Base-by-base conservation (phyloP, 2,113 vertebrate species). In the Ailuropoda melanoleuca region DNA sequence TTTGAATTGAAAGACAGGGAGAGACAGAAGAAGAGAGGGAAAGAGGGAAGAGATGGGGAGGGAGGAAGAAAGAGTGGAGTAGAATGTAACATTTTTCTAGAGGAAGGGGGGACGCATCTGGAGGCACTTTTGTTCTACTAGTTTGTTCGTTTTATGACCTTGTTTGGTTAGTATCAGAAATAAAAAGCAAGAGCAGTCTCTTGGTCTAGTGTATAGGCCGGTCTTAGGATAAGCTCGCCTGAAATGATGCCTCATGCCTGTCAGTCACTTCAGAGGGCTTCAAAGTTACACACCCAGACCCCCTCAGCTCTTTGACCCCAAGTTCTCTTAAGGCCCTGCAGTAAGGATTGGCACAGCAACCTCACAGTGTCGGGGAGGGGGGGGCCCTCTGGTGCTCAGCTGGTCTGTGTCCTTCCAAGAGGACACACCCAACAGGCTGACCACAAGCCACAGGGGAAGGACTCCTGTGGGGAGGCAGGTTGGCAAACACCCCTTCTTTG, bases 351-450 rank as follows among this genome's bases (percentile, higher is more conserved):
- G 53, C 34, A 55, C 8, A 21, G 18, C 4, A 55, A 15, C 39
- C 29, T 50, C 34, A 1, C 2, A 53, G 70, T 8, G 11, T 46
- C 39, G 29, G 39, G 0, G 1, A 39, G 39, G 31, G 0, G 1
- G 48, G 39, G 31, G 15, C 50, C 10, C n/a, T 83, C 43, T 26
- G 11, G 26, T 31, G 34, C 34, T 13, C 75, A 60, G 15, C 8
- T 31, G 9, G 18, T 31, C 37, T 66, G n/a, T 8, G 24, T 43
- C 8, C 64, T 55, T 77, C 55, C 17, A 46, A n/a, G 0, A 74
- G 43, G 46, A 43, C 53, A 34, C 23, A 37, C 24, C 19, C 18
- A 34, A 75, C 39, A 64, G 66, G n/a, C 56, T 23, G 56, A 39
- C 14, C 84, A 4, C 34, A 74, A 72, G 55, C 17, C 74, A 7